These are phyloP conservation scores for Petrosia ficiformis DNA, from an alignment of 37 sponge, comb jelly and placozoan genomes.

Conservation along the genomic window DNA sequence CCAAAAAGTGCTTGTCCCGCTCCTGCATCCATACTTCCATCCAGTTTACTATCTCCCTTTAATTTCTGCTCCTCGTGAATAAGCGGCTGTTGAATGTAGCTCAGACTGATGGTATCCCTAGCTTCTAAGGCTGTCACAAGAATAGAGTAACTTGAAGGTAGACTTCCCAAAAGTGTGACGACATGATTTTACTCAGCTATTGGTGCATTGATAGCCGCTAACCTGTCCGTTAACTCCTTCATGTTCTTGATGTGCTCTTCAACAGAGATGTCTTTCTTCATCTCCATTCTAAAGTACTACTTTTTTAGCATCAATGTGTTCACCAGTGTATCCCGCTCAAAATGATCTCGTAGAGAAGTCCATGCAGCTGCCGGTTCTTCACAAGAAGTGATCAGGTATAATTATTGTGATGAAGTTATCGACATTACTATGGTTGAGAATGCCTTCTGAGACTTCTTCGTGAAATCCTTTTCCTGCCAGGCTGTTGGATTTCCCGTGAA, in stretches of 20 bases:
- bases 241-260: constrained; percentile 42
- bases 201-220: constrained; percentile 44
- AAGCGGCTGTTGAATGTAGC: constrained; percentile 42
- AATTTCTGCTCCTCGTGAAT: constrained; percentile 34
- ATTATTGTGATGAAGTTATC: constrained; percentile 11
- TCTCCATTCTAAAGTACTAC: constrained; percentile 41
- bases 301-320: constrained; percentile 19
- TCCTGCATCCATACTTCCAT: neutral
- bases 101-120: constrained; percentile 31
- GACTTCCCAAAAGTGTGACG: constrained; percentile 42
- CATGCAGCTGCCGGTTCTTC: constrained; percentile 25
- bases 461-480: neutral
- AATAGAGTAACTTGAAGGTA: constrained; percentile 28
- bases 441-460: constrained; percentile 12
- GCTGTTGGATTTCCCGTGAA: neutral
- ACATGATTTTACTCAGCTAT: constrained; percentile 52
- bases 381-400: constrained; percentile 27
- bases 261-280: constrained; percentile 46
- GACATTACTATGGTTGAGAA: constrained; percentile 15
- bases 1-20: constrained; percentile 28
- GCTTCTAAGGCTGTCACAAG: constrained; percentile 55
- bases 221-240: constrained; percentile 55
- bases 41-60: neutral
- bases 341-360: constrained; percentile 25
- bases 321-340: constrained; percentile 26